Base-by-base conservation (phyloP, 2,113 vertebrate genomes). In the Brachypodius melanocephalos region DNA sequence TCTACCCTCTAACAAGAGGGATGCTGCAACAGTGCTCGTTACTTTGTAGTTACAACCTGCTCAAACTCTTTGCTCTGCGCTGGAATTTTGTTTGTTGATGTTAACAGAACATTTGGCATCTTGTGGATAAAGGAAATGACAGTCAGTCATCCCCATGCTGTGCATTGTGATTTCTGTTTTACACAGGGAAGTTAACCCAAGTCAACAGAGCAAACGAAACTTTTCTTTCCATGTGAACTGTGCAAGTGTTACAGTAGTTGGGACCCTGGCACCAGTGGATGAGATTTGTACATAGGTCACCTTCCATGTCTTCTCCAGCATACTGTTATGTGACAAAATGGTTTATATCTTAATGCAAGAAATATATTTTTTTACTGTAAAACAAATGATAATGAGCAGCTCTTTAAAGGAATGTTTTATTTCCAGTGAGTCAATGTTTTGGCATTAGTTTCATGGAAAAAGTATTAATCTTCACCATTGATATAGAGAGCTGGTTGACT, bases 391-490 rank as follows among this genome's bases (percentile, higher is more conserved):
- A 97, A 96, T 91, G 95, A 97, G 95, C 95, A 91, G 92, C 95
- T 98, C 96, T 98, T 98, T 97, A 97, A 98, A 92, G 84, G 92
- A 93, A 97, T 91, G 89, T 87, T 97, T 97, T 92, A 95, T 92
- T 97, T 94, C n/a, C 95, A 97, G 92, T 96, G 97, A 98, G 97
- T 97, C 97, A 97, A 97, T 97, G 93, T 95, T 98, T 96, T 98
- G 98, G 97, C 97, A 97, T 97, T 95, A 76, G 91, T 95, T 97
- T 97, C 49, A 83, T 97, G 98, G 97, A 98, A 98, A 98, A 98
- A 96, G 32, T 93, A 97, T 98, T 94, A 92, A 97, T 98, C 97
- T 97, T 97, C 95, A 96, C 94, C 89, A 97, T 77, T 89, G 91
- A 97, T 97, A 97, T 71, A 76, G 74, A 88, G 73, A 96, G 95